Conservation (phyloP, 2,113 vertebrate genomes). For the Zootoca vivipara region DNA sequence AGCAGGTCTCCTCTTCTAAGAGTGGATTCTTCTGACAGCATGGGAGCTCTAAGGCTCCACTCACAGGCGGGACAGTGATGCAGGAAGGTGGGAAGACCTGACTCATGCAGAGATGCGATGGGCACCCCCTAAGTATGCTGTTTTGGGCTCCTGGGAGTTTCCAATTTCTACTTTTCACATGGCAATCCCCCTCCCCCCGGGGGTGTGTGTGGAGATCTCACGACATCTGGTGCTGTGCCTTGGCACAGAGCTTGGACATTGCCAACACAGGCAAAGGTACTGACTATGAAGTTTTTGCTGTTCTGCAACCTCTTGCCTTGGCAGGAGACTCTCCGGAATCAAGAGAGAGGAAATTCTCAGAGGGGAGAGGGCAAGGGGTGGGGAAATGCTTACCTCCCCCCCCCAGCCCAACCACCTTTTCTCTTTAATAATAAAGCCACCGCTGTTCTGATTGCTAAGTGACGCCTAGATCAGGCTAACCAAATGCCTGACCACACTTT, state of each 20-base stretch:
- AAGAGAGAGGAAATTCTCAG: neutral
- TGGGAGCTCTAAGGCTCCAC: too few species aligned
- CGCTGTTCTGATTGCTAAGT: neutral
- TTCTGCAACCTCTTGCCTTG: neutral
- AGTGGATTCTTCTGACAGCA: too few species aligned
- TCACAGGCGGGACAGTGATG: too few species aligned
- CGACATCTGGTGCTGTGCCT: too few species aligned
- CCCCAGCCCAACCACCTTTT: neutral
- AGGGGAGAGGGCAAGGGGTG: conserved; percentile 43
- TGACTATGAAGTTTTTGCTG: neutral
- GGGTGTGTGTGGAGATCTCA: too few species aligned
- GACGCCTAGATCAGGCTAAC: neutral
- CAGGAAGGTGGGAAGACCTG: too few species aligned
- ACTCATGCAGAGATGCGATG: neutral
- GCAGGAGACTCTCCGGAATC: neutral
- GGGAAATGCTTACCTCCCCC: conserved; percentile 1
- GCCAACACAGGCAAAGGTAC: neutral
- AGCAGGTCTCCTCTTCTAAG: neutral
- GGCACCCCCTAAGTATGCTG: neutral
- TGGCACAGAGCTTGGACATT: neutral
- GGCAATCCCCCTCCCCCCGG: too few species aligned
- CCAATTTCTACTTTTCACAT: neutral
- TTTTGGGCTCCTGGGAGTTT: neutral
- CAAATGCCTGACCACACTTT: neutral
- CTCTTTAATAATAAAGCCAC: neutral